Evolutionary conservation across 2,888 invertebrate genomes (phyloP).

Genomic region (Drosophila meridionalis): DNA sequence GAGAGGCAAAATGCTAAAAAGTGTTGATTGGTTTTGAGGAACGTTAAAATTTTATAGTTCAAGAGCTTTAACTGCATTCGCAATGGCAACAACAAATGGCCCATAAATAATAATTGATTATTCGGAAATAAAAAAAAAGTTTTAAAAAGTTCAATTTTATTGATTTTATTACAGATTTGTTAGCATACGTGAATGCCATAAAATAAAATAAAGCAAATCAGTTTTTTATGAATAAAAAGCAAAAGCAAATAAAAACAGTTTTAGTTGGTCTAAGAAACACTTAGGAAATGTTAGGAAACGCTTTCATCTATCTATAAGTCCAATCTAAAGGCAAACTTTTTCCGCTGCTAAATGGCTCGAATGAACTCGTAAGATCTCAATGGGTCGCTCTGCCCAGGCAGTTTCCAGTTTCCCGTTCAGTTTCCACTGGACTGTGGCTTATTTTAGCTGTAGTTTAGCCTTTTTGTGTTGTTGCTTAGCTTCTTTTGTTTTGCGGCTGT

Average conservation of each 20-base stretch:
- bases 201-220: constrained; percentile 5
- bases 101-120: constrained; percentile 35
- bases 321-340: constrained; percentile 14
- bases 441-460: constrained; percentile 17
- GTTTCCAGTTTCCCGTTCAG: constrained; percentile 13
- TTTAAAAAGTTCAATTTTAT: neutral
- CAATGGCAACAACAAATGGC: neutral
- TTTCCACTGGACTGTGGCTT: constrained; percentile 22
- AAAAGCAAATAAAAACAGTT: constrained; percentile 3
- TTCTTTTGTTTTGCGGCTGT: constrained; percentile 32
- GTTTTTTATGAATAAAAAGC: neutral
- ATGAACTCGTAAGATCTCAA: constrained; percentile 28
- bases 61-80: constrained; percentile 19
- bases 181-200: neutral
- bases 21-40: constrained; percentile 17
- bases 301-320: constrained; percentile 2
- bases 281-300: neutral
- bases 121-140: neutral
- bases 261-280: neutral
- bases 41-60: constrained; percentile 20
- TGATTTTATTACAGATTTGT: neutral
- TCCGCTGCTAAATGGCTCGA: constrained; percentile 12
- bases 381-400: constrained; percentile 9
- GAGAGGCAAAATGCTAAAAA: neutral
- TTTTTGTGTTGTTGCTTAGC: constrained; percentile 25